Evolutionary conservation across 53 echinoderm and acorn worm genomes (phyloP).

Genomic region (Actinopyga echinites): DNA sequence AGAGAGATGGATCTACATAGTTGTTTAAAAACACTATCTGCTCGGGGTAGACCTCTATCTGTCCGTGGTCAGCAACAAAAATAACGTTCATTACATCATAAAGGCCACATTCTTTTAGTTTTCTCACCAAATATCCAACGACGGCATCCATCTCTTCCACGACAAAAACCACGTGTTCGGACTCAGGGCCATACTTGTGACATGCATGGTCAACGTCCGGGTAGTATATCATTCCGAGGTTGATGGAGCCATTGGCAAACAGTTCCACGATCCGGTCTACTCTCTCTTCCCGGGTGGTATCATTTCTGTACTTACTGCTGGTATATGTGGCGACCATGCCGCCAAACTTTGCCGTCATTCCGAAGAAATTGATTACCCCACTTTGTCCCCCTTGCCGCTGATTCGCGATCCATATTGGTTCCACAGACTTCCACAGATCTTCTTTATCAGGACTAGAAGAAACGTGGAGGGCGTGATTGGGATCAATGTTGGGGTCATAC

Average conservation of each 20-base stretch:
- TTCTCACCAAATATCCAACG: slow-evolving; percentile 55
- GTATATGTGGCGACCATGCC: slow-evolving; percentile 38
- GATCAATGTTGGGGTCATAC: slow-evolving; percentile 48
- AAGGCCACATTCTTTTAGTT: slow-evolving; percentile 37
- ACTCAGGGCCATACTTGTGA: slow-evolving; percentile 57
- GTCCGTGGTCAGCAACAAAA: slow-evolving; percentile 70
- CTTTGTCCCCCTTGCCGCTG: slow-evolving; percentile 55
- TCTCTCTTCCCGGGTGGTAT: slow-evolving; percentile 42
- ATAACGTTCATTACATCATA: slow-evolving; percentile 53
- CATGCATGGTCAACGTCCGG: slow-evolving; percentile 66
- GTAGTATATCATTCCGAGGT: slow-evolving; percentile 68
- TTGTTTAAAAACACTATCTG: slow-evolving; percentile 47
- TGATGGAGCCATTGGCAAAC: slow-evolving; percentile 56
- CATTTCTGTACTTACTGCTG: slow-evolving; percentile 19
- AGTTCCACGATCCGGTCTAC: slow-evolving; percentile 43
- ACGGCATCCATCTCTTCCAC: slow-evolving; percentile 11
- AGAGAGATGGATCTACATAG: slow-evolving; percentile 55
- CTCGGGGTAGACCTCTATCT: slow-evolving; percentile 23
- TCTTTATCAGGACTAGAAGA: not conserved
- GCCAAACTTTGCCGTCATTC: slow-evolving; percentile 35
- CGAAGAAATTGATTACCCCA: slow-evolving; percentile 46
- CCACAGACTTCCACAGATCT: slow-evolving; percentile 50
- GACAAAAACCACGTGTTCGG: slow-evolving; percentile 28
- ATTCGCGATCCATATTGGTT: slow-evolving; percentile 75
- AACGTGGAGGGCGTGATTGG: not conserved